A percentile compares a stretch with the other conserved stretches of the same genome.
Evolutionary conservation across 2,113 vertebrate species (phyloP).

Genomic region (Plecturocebus donacophilus): DNA sequence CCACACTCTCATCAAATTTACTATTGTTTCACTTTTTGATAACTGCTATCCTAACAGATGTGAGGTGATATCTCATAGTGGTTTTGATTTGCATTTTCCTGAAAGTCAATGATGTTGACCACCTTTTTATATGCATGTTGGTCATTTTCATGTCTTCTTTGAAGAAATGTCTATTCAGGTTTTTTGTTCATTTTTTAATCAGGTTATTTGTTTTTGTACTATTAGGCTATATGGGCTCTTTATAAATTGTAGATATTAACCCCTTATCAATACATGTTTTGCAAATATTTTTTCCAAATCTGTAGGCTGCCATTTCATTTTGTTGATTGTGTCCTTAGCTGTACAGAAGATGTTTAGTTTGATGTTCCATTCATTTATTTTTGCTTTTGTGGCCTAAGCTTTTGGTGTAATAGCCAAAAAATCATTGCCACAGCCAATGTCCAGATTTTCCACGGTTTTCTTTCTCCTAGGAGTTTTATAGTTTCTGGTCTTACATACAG

Average conservation of each 20-base stretch:
- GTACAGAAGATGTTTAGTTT: neutral
- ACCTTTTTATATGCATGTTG: neutral
- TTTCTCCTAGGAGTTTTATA: neutral
- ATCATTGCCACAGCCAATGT: neutral
- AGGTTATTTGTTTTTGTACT: neutral
- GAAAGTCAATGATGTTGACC: neutral
- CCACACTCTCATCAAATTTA: neutral
- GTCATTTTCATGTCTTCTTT: neutral
- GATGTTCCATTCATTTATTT: neutral
- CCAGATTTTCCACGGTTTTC: neutral
- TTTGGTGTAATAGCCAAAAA: neutral
- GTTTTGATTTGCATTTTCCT: neutral
- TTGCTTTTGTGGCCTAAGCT: neutral
- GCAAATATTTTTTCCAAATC: neutral
- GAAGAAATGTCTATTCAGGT: neutral
- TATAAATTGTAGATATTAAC: neutral
- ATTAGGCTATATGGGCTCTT: neutral
- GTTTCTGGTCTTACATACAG: neutral
- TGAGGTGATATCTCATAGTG: neutral
- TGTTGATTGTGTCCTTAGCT: neutral
- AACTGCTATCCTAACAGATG: neutral
- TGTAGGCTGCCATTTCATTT: neutral
- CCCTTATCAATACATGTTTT: neutral
- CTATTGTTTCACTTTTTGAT: neutral
- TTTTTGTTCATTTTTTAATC: neutral